These are phyloP conservation scores for Blastobasis lacticolella DNA, from an alignment of 2,888 invertebrate genomes.

Conservation along the genomic window DNA sequence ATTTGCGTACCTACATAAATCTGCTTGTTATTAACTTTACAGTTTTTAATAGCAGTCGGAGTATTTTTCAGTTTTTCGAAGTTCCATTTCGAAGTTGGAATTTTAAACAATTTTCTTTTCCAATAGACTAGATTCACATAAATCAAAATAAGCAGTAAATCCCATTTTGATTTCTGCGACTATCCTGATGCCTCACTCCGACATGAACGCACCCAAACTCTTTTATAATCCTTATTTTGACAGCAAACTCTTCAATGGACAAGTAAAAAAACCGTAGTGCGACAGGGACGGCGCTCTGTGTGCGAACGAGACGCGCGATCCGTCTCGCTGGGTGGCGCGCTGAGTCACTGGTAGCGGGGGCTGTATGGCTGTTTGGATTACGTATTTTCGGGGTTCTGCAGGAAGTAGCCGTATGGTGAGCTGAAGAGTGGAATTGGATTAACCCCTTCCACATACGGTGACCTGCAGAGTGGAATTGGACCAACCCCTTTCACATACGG, in stretches of 20 bases:
- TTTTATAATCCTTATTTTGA: constrained; percentile 74
- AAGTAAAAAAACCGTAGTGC: constrained; percentile 38
- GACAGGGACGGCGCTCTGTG: constrained; percentile 34
- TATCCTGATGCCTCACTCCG: too few species aligned
- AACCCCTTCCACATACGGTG: too few species aligned
- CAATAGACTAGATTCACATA: background rate
- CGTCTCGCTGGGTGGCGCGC: constrained; percentile 58
- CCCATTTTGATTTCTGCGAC: constrained; percentile 20
- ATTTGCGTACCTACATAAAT: too few species aligned
- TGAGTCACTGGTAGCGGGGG: constrained; percentile 38
- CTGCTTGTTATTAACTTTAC: too few species aligned
- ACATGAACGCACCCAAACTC: constrained; percentile 51
- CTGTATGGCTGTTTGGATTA: too few species aligned
- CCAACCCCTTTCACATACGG: too few species aligned
- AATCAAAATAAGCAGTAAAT: background rate
- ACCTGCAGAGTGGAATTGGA: too few species aligned
- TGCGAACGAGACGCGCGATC: constrained; percentile 25
- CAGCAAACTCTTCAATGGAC: constrained; percentile 67
- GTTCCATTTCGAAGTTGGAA: background rate
- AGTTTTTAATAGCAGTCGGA: too few species aligned
- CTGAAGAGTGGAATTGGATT: too few species aligned
- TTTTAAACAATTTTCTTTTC: background rate
- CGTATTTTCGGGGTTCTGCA: too few species aligned
- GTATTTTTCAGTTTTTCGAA: background rate
- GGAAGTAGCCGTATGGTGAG: too few species aligned